Conservation (phyloP, 53 echinoderm and acorn worm genomes). For the Holothuria leucospilota region DNA sequence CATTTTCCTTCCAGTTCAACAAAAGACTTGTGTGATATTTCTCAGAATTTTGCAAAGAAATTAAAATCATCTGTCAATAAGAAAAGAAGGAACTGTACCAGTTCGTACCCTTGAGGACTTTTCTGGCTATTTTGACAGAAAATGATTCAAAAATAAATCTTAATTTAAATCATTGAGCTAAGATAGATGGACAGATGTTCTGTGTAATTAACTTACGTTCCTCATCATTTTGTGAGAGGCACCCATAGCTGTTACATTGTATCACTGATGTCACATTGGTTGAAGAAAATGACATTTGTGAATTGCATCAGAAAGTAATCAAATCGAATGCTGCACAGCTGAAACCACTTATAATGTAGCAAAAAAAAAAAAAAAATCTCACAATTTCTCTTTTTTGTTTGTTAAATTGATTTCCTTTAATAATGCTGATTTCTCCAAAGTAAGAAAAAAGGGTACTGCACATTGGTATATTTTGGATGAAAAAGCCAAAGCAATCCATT, state of each 20-base stretch:
- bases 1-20: too few relatives aligned
- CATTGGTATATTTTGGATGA: too few relatives aligned
- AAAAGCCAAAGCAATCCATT: too few relatives aligned
- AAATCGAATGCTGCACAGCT: not conserved
- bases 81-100: too few relatives aligned
- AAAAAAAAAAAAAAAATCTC: too few relatives aligned
- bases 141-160: slow-evolving; percentile 19
- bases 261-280: not conserved
- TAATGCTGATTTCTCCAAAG: too few relatives aligned
- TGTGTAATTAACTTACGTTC: slow-evolving; percentile 25
- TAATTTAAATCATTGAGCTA: slow-evolving; percentile 18
- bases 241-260: slow-evolving; percentile 4
- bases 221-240: not conserved
- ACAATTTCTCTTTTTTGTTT: too few relatives aligned
- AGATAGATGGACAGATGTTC: slow-evolving; percentile 23
- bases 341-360: not conserved
- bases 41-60: too few relatives aligned
- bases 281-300: not conserved
- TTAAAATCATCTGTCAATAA: too few relatives aligned
- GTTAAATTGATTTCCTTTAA: too few relatives aligned
- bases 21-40: too few relatives aligned
- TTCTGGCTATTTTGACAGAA: not conserved
- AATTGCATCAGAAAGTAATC: not conserved
- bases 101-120: not conserved
- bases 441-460: too few relatives aligned